phyloP scores from a whole-genome alignment of 2,888 invertebrate genomes.

The Pachycephus smyrnensis region DNA sequence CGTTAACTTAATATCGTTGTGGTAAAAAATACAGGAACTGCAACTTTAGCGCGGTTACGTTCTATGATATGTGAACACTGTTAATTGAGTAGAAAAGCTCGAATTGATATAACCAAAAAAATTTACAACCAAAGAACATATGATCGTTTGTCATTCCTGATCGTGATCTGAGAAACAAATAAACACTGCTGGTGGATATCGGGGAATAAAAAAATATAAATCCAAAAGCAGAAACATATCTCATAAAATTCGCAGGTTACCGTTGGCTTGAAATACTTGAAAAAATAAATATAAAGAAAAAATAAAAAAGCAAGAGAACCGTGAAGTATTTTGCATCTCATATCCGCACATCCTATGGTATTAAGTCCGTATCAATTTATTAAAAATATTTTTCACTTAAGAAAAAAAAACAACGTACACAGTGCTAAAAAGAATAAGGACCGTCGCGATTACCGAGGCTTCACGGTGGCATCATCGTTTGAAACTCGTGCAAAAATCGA shows the following conservation, averaged over 20 bases:
- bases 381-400: not conserved
- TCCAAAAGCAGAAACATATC: not conserved
- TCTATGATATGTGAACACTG: not conserved
- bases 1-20: not conserved
- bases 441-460: no score
- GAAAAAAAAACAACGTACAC: slow-evolving; percentile 5
- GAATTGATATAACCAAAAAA: not conserved
- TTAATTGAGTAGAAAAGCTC: slow-evolving; percentile 11
- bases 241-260: not conserved
- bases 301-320: not conserved
- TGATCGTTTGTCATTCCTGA: not conserved
- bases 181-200: not conserved
- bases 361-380: not conserved
- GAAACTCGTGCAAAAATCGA: not conserved
- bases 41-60: not conserved
- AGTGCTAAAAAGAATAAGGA: no score
- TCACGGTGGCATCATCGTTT: not conserved
- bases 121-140: not conserved
- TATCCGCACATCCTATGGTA: not conserved
- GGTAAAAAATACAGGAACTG: not conserved
- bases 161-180: not conserved
- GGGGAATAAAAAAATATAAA: not conserved
- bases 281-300: slow-evolving; percentile 6
- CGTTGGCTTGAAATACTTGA: not conserved
- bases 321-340: not conserved